phyloP scores from a whole-genome alignment of 2,797 vertebrate species.

The Spheniscus humboldti region DNA sequence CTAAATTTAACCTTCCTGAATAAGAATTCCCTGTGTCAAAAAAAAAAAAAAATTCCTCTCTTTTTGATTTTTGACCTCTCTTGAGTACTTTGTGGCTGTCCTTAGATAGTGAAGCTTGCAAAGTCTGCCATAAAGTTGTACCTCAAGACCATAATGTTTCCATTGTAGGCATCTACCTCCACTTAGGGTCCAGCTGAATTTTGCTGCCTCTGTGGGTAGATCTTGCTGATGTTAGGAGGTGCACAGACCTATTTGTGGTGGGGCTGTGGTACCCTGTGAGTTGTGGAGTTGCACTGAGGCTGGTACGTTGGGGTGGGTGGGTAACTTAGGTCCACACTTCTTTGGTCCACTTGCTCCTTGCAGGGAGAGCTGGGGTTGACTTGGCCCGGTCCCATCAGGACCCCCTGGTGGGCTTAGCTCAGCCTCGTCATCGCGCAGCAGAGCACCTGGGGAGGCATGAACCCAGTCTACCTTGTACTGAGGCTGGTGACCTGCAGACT shows the following conservation, averaged over 20 bases:
- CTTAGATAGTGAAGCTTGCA: neutral
- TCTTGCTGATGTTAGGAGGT: neutral
- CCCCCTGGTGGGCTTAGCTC: neutral
- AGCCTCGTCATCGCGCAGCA: accelerated
- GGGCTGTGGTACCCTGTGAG: neutral
- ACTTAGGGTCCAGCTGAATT: neutral
- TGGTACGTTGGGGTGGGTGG: neutral
- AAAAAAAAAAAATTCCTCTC: neutral
- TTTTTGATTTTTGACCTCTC: neutral
- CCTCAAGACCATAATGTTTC: neutral
- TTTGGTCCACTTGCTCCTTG: neutral
- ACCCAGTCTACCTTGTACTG: neutral
- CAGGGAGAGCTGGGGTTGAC: neutral
- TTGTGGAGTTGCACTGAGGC: neutral
- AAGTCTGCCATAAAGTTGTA: neutral
- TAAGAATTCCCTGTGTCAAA: neutral
- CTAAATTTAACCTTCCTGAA: neutral
- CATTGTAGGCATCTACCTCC: neutral
- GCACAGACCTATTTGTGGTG: neutral
- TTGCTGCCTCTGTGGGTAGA: neutral
- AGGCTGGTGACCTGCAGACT: neutral
- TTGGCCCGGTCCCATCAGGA: neutral
- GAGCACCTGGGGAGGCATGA: neutral
- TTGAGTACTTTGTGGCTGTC: neutral
- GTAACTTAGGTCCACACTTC: neutral